Evolutionary conservation across 2,113 vertebrate species (phyloP).

Genomic region (Microtus richardsoni): DNA sequence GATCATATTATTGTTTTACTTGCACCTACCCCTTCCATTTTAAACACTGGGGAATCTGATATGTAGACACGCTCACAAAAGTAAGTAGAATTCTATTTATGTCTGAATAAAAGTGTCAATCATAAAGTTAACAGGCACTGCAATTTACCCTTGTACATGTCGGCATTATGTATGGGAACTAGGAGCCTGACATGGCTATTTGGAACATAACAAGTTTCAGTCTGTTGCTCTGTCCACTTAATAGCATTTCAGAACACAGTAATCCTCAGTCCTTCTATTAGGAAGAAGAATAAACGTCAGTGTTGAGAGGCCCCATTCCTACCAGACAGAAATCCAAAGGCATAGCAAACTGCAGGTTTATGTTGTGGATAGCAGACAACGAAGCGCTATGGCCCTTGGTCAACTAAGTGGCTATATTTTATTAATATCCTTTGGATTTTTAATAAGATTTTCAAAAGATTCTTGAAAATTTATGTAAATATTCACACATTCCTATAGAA

Average conservation of each 20-base stretch:
- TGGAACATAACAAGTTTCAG: background rate
- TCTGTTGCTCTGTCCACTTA: background rate
- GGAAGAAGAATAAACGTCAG: conserved; percentile 9
- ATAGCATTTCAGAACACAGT: background rate
- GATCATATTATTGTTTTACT: conserved; percentile 35
- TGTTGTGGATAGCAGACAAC: background rate
- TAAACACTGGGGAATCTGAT: conserved; percentile 19
- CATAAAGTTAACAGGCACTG: background rate
- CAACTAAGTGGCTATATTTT: background rate
- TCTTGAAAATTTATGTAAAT: background rate
- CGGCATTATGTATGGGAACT: conserved; percentile 1
- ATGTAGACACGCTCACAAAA: conserved; percentile 41
- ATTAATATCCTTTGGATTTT: background rate
- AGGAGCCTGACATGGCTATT: conserved; percentile 4
- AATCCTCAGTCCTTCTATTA: background rate
- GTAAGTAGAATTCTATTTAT: conserved; percentile 28
- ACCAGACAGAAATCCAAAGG: background rate
- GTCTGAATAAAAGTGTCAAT: conserved; percentile 62
- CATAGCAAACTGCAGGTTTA: background rate
- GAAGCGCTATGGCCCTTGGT: background rate
- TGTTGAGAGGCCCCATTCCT: background rate
- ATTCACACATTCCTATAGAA: background rate
- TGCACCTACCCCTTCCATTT: conserved; percentile 41
- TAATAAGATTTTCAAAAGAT: background rate
- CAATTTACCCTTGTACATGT: background rate